Evolutionary conservation across 2,888 invertebrate genomes (phyloP).

Genomic region (Mesoligia furuncula): DNA sequence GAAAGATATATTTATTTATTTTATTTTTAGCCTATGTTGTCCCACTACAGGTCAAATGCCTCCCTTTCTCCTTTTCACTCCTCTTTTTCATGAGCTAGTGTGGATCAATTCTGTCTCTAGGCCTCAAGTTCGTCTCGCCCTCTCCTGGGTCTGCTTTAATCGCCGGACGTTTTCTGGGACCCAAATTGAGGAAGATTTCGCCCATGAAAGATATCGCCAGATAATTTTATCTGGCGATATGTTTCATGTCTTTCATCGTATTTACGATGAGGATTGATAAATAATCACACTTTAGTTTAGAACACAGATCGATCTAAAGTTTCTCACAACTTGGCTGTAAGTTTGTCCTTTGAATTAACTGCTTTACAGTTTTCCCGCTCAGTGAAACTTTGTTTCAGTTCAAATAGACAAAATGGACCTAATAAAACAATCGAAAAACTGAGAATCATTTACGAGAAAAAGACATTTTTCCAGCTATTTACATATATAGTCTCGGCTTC

Average conservation of each 20-base stretch:
- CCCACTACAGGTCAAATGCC: background rate
- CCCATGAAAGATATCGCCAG: background rate
- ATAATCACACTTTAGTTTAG: background rate
- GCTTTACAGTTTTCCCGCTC: constrained; percentile 17
- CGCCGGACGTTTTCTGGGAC: background rate
- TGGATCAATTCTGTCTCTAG: background rate
- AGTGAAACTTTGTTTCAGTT: constrained; percentile 20
- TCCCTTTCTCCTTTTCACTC: too few species aligned
- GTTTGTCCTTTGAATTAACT: constrained; percentile 31
- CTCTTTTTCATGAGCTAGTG: too few species aligned
- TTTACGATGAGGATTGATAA: background rate
- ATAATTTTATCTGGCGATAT: too few species aligned
- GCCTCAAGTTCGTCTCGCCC: background rate
- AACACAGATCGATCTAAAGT: constrained; percentile 23
- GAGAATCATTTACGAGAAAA: background rate
- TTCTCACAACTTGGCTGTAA: constrained; percentile 18
- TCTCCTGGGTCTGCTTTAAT: background rate
- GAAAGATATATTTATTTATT: background rate
- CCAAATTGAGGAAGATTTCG: background rate
- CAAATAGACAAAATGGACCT: background rate
- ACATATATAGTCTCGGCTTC: background rate
- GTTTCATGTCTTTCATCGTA: too few species aligned
- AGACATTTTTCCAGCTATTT: background rate
- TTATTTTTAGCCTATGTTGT: background rate
- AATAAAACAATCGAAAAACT: constrained; percentile 2